Conservation (phyloP, 2,113 vertebrate genomes). For the Acrocephalus kingi region DNA sequence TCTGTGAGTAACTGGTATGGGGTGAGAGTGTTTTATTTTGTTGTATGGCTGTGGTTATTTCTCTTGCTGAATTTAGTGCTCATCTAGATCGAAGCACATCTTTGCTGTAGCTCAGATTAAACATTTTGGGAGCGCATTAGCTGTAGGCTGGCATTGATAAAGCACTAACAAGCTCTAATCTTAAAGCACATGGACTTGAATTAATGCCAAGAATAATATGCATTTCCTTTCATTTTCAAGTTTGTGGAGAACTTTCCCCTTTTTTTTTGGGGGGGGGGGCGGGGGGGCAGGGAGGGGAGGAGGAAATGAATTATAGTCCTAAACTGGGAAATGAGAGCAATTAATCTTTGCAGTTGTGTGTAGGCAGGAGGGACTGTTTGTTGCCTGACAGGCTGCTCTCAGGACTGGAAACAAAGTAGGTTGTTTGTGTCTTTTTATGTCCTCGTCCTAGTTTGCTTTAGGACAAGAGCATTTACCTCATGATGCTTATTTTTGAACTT, state of each 20-base stretch:
- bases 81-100: not conserved
- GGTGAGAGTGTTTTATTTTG: not conserved
- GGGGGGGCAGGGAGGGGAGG: not conserved
- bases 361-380: slow-evolving; percentile 48
- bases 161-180: not conserved
- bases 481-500: slow-evolving; percentile 65
- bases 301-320: not conserved
- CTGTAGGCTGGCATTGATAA: not conserved
- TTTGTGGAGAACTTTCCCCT: not conserved
- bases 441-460: slow-evolving; percentile 64
- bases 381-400: slow-evolving; percentile 50
- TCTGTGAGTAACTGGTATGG: not conserved
- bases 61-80: not conserved
- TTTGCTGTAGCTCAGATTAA: not conserved
- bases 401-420: slow-evolving; percentile 54
- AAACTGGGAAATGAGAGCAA: slow-evolving; percentile 41
- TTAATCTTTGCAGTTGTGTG: slow-evolving; percentile 51
- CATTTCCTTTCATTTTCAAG: not conserved
- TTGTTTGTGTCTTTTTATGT: slow-evolving; percentile 64
- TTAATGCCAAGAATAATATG: not conserved
- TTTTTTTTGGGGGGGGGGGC: not conserved
- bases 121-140: not conserved
- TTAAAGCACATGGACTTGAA: not conserved
- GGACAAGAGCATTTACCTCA: slow-evolving; percentile 69
- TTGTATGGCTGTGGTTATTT: not conserved